A percentile compares a stretch with the other conserved stretches of the same genome.
Conservation (phyloP, 2,113 vertebrate species). For the Proterorhinus semilunaris region DNA sequence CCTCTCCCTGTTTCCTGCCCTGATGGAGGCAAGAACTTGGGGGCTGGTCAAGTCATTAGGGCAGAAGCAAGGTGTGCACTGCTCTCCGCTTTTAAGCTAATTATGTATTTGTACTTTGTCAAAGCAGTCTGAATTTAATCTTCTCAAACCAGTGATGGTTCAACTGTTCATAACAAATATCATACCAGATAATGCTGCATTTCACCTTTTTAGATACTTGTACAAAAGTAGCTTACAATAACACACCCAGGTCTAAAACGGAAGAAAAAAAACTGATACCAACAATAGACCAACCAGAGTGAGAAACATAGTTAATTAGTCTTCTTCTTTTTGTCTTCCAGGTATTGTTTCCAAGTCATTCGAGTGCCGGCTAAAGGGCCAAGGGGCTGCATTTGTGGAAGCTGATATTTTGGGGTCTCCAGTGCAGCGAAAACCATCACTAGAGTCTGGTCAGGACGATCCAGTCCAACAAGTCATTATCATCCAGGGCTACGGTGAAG, state of each 20-base stretch:
- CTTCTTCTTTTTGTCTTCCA: conserved; percentile 54
- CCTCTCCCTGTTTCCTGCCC: conserved; percentile 5
- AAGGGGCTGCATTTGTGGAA: conserved; percentile 93
- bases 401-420: conserved; percentile 77
- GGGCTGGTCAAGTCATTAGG: background rate
- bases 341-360: conserved; percentile 98
- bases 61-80: conserved; percentile 6
- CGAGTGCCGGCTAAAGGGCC: conserved; percentile 94
- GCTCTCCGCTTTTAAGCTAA: background rate
- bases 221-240: no score
- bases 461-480: conserved; percentile 94
- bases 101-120: no score
- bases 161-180: no score
- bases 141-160: no score
- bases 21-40: conserved; percentile 14
- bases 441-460: conserved; percentile 64
- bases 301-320: no score
- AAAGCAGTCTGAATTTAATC: no score
- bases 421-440: conserved; percentile 28
- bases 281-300: no score
- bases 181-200: no score
- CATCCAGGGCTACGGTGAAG: conserved; percentile 88
- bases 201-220: no score
- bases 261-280: no score
- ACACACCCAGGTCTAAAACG: no score